Conservation (phyloP, 2,888 invertebrate species). For the Pimpla rufipes region DNA sequence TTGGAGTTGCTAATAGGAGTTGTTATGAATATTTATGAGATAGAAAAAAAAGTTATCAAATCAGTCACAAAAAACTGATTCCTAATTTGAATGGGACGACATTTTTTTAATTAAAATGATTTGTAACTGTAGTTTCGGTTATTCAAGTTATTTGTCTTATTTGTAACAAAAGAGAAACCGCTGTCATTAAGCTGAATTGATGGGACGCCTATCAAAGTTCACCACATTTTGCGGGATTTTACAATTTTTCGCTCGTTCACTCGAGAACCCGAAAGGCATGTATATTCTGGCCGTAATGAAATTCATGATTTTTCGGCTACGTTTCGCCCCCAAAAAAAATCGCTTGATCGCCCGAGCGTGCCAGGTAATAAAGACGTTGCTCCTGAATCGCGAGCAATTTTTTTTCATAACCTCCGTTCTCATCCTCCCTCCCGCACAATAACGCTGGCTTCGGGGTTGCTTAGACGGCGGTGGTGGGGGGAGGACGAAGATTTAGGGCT, state of each 20-base stretch:
- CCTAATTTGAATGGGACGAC: no score
- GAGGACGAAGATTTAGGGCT: constrained; percentile 81
- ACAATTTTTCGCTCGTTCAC: neutral
- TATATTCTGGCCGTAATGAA: constrained; percentile 16
- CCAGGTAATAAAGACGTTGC: constrained; percentile 67
- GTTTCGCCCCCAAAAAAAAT: constrained; percentile 26
- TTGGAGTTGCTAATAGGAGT: no score
- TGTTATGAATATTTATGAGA: no score
- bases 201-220: neutral
- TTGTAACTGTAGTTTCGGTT: no score
- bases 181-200: no score
- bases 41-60: no score
- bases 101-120: no score
- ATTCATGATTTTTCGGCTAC: constrained; percentile 38
- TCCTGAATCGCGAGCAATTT: constrained; percentile 47
- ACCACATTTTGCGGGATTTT: neutral
- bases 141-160: no score
- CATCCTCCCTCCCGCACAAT: constrained; percentile 44
- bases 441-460: constrained; percentile 71
- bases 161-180: no score
- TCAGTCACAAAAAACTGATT: no score
- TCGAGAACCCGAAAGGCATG: neutral
- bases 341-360: constrained; percentile 21
- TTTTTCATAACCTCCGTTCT: constrained; percentile 68
- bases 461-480: constrained; percentile 69